Evolutionary conservation across 2,888 invertebrate genomes (phyloP).

Genomic region (Scaptomyza parva): DNA sequence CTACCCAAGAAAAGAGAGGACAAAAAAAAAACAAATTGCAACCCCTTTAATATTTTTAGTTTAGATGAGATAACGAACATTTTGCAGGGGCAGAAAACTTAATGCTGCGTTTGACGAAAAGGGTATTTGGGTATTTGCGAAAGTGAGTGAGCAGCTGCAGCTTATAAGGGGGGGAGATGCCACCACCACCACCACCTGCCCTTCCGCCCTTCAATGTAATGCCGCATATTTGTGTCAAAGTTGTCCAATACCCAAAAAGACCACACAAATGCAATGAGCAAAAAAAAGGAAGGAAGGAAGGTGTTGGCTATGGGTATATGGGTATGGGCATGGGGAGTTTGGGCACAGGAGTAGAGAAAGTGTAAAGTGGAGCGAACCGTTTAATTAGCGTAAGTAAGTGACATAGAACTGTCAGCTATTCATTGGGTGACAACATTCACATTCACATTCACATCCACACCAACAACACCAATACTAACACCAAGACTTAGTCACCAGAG

Average conservation of each 20-base stretch:
- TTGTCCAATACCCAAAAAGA: slow-evolving; percentile 59
- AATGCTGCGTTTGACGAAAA: slow-evolving; percentile 47
- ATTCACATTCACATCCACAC: too few relatives aligned
- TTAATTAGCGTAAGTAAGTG: slow-evolving; percentile 79
- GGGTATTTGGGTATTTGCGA: slow-evolving; percentile 9
- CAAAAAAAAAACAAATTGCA: not conserved
- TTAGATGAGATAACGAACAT: slow-evolving; percentile 14
- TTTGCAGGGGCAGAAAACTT: slow-evolving; percentile 44
- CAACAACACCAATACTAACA: slow-evolving; percentile 30
- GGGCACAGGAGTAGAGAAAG: not conserved
- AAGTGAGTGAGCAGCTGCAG: slow-evolving; percentile 27
- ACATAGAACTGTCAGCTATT: slow-evolving; percentile 58
- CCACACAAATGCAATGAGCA: slow-evolving; percentile 17
- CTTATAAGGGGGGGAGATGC: not conserved
- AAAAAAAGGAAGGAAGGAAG: not conserved
- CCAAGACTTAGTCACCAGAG: slow-evolving; percentile 8
- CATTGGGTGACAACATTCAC: slow-evolving; percentile 57
- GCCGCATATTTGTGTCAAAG: slow-evolving; percentile 53
- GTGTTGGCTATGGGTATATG: not conserved
- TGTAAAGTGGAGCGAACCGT: slow-evolving; percentile 36
- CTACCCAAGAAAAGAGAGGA: not conserved
- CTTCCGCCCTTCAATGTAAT: too few relatives aligned
- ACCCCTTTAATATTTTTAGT: slow-evolving; percentile 20
- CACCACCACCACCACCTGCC: too few relatives aligned
- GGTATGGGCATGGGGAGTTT: not conserved